Base-by-base conservation (phyloP, 2,888 invertebrate genomes). In the Polydrusus tereticollis region DNA sequence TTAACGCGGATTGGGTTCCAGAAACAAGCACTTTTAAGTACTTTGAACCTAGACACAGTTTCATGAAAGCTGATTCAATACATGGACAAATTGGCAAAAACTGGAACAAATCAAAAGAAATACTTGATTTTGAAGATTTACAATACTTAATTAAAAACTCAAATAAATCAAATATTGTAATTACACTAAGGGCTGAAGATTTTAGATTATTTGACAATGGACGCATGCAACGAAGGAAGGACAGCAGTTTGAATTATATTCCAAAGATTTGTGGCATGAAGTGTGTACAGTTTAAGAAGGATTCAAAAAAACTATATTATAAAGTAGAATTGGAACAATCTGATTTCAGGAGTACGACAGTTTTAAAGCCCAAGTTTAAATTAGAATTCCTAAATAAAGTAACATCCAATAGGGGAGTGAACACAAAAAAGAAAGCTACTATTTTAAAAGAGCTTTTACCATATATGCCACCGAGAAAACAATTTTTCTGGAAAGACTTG, bases 11-110 rank as follows among this genome's bases (percentile, higher is more conserved):
- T 6, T 67, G 67, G 67, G 67, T 29, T 3, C 67, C 67, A 1
- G 43, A 67, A 43, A 45, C 18, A 2, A 74, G 74, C 18, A 76
- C 74, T 7, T 58, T 74, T 10, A 75, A 76, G 50, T 74, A 75
- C 52, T 75, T 75, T 57, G 72, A 76, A 45, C 68, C 74, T 18
- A 69, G 75, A 72, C n/a, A n/a, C n/a, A n/a, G n/a, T n/a, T n/a
- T n/a, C n/a, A n/a, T n/a, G n/a, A n/a, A n/a, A n/a, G n/a, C 74
- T n/a, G 74, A 75, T 23, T 38, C 66, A 14, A 36, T 76, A 38
- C 75, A 75, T 59, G 72, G 72, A 2, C 57, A 65, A 29, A 76
- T 76, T 36, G 72, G 75, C 36, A 36, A 36, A 10, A 36, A 36
- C 2, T 36, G 36, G 12, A 36, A 76, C 69, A 21, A 72, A 73